phyloP scores from a whole-genome alignment of 2,797 vertebrate species.

The Echeneis naucrates region DNA sequence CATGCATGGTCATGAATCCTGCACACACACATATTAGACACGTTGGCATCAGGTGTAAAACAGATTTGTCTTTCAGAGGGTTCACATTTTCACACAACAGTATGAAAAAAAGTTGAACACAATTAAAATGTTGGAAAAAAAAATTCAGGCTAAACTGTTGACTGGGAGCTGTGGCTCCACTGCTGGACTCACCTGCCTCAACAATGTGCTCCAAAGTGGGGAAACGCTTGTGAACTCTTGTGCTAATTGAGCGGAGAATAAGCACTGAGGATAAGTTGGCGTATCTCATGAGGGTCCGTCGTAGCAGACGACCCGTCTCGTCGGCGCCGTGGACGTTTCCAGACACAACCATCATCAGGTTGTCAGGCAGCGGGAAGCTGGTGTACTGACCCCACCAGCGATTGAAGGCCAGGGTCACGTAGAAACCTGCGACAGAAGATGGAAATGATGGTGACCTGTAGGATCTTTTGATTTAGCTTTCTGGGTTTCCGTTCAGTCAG shows the following conservation, averaged over 20 bases:
- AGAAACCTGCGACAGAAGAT: conserved; percentile 84
- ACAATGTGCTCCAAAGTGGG: conserved; percentile 90
- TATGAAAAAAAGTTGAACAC: not conserved
- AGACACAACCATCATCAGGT: conserved; percentile 93
- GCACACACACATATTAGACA: conserved; percentile 11
- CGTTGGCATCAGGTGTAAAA: not conserved
- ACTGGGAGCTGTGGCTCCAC: not conserved
- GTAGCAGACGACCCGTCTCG: conserved; percentile 87
- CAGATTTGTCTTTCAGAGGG: not conserved
- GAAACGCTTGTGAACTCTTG: conserved; percentile 89
- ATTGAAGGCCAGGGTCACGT: conserved; percentile 89
- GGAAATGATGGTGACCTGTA: too few relatives aligned
- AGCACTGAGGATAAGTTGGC: conserved; percentile 91
- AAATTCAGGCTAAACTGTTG: not conserved
- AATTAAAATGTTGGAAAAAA: too few relatives aligned
- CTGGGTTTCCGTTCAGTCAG: not conserved
- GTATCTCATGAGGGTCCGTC: conserved; percentile 90
- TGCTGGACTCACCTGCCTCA: conserved; percentile 84
- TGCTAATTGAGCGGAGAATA: conserved; percentile 92
- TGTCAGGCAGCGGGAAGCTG: conserved; percentile 92
- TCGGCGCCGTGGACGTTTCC: conserved; percentile 90
- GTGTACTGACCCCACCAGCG: conserved; percentile 95
- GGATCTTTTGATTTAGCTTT: not conserved
- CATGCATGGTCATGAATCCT: conserved; percentile 90
- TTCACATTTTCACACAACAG: not conserved